These are phyloP conservation scores for Emydocephalus ijimae DNA, from an alignment of 2,113 vertebrate genomes.

Conservation along the genomic window DNA sequence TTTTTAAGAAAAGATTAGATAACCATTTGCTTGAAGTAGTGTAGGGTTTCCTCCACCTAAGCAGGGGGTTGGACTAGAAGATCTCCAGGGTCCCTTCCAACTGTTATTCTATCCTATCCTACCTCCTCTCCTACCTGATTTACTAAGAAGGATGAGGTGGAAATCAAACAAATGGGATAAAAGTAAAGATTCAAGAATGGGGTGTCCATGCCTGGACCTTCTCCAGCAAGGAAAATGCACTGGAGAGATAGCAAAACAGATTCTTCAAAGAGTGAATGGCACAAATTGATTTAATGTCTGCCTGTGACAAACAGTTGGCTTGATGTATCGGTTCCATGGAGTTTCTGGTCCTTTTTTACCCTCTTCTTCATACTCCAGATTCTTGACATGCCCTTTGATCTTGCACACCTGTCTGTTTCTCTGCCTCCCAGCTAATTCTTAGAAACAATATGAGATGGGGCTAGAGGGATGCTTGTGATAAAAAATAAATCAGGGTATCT, in stretches of 20 bases:
- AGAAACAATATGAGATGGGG: not conserved
- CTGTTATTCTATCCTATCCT: too few species aligned
- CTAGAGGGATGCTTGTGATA: not conserved
- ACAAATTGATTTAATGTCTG: slow-evolving; percentile 1
- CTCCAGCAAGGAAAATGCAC: not conserved
- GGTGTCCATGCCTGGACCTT: not conserved
- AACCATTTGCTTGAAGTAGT: too few species aligned
- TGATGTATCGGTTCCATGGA: not conserved
- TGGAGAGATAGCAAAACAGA: not conserved
- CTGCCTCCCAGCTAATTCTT: slow-evolving; percentile 6
- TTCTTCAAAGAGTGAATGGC: not conserved
- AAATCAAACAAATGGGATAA: not conserved
- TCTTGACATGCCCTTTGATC: not conserved
- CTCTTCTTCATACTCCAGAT: not conserved
- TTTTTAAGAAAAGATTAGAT: too few species aligned
- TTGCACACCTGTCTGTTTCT: not conserved
- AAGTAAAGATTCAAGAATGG: not conserved
- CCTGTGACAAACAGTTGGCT: not conserved
- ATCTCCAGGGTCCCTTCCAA: too few species aligned
- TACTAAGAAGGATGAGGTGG: not conserved
- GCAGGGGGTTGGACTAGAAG: too few species aligned
- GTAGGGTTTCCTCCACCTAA: too few species aligned
- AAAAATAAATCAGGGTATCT: not conserved
- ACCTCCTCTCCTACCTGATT: not conserved
- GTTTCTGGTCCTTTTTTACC: not conserved